phyloP scores from a whole-genome alignment of 2,797 vertebrate genomes.

The Leucoraja ocellata region DNA sequence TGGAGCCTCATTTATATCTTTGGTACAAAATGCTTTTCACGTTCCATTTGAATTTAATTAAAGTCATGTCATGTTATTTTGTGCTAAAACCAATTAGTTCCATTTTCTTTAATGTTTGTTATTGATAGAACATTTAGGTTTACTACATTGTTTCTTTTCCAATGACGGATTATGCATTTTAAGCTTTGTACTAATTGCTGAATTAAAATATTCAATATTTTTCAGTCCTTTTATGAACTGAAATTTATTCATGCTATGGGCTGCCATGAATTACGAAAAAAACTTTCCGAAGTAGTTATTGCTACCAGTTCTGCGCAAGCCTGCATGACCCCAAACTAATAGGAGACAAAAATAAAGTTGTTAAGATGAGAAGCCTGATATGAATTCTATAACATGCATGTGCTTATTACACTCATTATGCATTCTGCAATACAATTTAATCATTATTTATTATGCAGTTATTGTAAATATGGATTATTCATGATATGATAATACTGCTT shows the following conservation, averaged over 20 bases:
- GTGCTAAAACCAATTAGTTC: slow-evolving; percentile 24
- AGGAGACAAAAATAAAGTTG: background rate
- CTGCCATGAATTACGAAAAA: background rate
- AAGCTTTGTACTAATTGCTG: slow-evolving; percentile 2
- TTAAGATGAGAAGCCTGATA: background rate
- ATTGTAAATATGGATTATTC: background rate
- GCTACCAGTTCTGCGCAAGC: background rate
- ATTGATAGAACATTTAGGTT: slow-evolving; percentile 1
- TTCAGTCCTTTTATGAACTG: background rate
- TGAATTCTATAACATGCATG: background rate
- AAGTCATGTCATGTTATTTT: slow-evolving; percentile 25
- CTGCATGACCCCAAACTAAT: background rate
- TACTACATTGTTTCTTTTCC: background rate
- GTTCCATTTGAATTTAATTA: slow-evolving; percentile 26
- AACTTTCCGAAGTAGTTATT: background rate
- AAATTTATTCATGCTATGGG: background rate
- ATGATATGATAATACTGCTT: background rate
- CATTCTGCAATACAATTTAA: background rate
- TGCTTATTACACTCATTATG: background rate
- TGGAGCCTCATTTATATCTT: slow-evolving; percentile 16
- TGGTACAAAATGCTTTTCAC: background rate
- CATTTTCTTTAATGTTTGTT: background rate
- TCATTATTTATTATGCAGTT: background rate
- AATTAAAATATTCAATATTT: background rate
- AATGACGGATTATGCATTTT: slow-evolving; percentile 11